phyloP scores from a whole-genome alignment of 2,113 vertebrate genomes.

The Callionymus lyra region DNA sequence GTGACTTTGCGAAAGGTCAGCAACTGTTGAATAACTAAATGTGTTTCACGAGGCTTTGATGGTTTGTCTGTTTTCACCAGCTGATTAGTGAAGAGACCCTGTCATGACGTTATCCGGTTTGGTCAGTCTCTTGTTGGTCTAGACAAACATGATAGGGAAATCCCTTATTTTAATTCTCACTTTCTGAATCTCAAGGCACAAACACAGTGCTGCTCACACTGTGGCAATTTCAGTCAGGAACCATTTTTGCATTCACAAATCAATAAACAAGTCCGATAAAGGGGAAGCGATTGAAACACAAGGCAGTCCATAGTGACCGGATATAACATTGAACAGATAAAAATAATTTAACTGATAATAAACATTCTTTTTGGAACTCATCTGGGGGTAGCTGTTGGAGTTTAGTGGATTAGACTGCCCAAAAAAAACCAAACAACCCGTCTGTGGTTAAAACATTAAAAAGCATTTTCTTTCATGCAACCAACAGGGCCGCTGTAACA shows the following conservation, averaged over 20 bases:
- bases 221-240: conserved; percentile 53
- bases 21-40: conserved; percentile 3
- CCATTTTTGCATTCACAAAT: conserved; percentile 40
- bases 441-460: conserved; percentile 57
- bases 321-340: conserved; percentile 53
- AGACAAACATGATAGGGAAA: not conserved
- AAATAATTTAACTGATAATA: conserved; percentile 24
- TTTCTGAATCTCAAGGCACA: conserved; percentile 69
- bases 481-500: conserved; percentile 72
- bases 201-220: conserved; percentile 68
- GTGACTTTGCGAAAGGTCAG: conserved; percentile 42
- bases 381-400: conserved; percentile 21
- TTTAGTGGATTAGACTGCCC: conserved; percentile 15
- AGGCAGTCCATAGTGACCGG: conserved; percentile 47
- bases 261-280: conserved; percentile 49
- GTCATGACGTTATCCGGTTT: conserved; percentile 4
- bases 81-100: conserved; percentile 21
- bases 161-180: not conserved
- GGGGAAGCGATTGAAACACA: conserved; percentile 55
- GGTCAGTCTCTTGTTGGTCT: conserved; percentile 18
- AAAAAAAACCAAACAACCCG: conserved; percentile 73
- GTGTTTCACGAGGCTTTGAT: conserved; percentile 6
- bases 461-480: conserved; percentile 51
- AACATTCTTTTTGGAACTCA: conserved; percentile 18
- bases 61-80: conserved; percentile 3